A percentile compares a stretch with the other conserved stretches of the same genome.
Conservation (phyloP, 2,797 vertebrate species). For the Adelosebastes latens region DNA sequence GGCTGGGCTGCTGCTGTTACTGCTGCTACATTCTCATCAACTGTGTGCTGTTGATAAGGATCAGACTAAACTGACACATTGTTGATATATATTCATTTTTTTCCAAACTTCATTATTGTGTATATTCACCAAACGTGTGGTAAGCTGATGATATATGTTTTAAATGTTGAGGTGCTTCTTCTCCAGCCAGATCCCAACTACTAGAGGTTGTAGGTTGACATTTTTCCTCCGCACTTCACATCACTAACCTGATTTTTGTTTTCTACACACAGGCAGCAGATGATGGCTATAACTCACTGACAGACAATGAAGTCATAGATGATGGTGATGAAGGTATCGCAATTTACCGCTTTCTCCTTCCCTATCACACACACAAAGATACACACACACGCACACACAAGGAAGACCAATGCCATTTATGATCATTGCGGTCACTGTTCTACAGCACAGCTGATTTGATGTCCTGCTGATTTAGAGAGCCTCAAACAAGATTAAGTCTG, state of each 20-base stretch:
- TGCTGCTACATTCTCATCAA: neutral
- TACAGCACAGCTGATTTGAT: neutral
- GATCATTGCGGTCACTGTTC: neutral
- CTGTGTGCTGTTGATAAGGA: neutral
- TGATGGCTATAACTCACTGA: constrained; percentile 30
- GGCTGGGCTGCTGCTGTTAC: neutral
- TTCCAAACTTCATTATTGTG: neutral
- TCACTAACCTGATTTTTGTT: neutral
- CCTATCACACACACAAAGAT: neutral
- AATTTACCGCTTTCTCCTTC: neutral
- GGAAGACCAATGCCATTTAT: neutral
- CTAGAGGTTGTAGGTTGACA: constrained; percentile 3
- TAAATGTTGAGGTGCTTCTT: neutral
- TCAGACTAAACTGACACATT: neutral
- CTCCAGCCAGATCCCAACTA: neutral
- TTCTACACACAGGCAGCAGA: constrained; percentile 55
- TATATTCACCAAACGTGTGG: neutral
- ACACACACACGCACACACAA: neutral
- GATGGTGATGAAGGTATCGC: constrained; percentile 79
- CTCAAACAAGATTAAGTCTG: neutral
- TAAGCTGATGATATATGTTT: neutral
- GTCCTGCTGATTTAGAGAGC: neutral
- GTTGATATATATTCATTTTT: neutral
- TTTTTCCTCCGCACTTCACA: neutral
- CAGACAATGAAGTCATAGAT: constrained; percentile 70